These are phyloP conservation scores for Dolichotis patagonum DNA, from an alignment of 2,113 vertebrate genomes.

Conservation along the genomic window DNA sequence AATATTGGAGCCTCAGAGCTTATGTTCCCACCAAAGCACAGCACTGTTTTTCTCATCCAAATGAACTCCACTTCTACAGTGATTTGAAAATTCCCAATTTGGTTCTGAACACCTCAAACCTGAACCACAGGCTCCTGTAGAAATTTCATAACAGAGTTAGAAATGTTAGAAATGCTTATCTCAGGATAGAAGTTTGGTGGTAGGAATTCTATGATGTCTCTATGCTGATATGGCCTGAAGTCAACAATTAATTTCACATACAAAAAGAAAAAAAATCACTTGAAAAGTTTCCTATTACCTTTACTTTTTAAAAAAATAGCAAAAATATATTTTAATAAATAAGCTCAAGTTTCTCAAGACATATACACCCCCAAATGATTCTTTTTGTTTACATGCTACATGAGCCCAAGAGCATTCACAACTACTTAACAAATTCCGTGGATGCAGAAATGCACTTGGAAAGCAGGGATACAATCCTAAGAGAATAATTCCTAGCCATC, in stretches of 20 bases:
- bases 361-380: background rate
- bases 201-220: background rate
- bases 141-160: conserved; percentile 30
- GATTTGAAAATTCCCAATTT: conserved; percentile 34
- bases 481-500: conserved; percentile 9
- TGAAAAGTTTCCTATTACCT: background rate
- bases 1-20: background rate
- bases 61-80: background rate
- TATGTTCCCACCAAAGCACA: background rate
- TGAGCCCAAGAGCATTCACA: background rate
- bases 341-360: background rate
- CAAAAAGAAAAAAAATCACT: background rate
- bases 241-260: background rate
- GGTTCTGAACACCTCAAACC: background rate
- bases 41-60: background rate
- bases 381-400: background rate
- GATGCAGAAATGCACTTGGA: conserved; percentile 37
- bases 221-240: background rate
- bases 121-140: background rate
- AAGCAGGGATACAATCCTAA: conserved; percentile 20
- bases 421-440: background rate
- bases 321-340: conserved; percentile 18
- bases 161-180: background rate
- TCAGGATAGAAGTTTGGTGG: background rate
- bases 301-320: background rate